phyloP scores from a whole-genome alignment of 2,113 vertebrate genomes.

The Peromyscus californicus region DNA sequence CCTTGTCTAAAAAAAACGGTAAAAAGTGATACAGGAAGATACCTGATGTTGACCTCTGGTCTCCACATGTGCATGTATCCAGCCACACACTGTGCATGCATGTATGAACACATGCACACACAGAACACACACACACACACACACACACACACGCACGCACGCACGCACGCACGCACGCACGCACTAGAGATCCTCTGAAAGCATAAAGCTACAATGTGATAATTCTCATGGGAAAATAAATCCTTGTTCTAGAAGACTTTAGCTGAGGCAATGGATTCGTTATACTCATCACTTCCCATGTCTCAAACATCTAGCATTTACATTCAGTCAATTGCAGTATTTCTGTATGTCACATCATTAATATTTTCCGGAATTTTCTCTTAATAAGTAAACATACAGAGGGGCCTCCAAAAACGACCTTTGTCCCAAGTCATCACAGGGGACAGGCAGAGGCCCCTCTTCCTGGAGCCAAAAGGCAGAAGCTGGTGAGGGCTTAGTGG shows the following conservation, averaged over 20 bases:
- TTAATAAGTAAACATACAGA: not conserved
- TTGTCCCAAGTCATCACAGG: not conserved
- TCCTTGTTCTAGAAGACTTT: not conserved
- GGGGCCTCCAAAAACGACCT: not conserved
- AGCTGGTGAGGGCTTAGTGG: not conserved
- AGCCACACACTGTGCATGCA: not conserved
- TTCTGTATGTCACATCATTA: not conserved
- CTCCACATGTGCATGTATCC: not conserved
- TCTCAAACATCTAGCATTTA: not conserved
- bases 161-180: not conserved
- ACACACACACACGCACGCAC: not conserved
- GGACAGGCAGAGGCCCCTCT: not conserved
- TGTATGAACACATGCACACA: not conserved
- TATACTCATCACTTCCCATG: not conserved
- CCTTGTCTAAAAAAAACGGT: not conserved
- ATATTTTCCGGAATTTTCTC: constrained; percentile 8
- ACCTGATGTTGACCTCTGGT: not conserved
- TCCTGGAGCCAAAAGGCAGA: not conserved
- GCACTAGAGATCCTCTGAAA: not conserved
- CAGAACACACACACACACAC: not conserved
- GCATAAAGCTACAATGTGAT: not conserved
- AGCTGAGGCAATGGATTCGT: not conserved
- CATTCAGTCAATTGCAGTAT: not conserved
- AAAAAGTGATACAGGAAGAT: not conserved
- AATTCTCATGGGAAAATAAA: constrained; percentile 28